These are phyloP conservation scores for Euplexia lucipara DNA, from an alignment of 2,888 invertebrate genomes.

Conservation along the genomic window DNA sequence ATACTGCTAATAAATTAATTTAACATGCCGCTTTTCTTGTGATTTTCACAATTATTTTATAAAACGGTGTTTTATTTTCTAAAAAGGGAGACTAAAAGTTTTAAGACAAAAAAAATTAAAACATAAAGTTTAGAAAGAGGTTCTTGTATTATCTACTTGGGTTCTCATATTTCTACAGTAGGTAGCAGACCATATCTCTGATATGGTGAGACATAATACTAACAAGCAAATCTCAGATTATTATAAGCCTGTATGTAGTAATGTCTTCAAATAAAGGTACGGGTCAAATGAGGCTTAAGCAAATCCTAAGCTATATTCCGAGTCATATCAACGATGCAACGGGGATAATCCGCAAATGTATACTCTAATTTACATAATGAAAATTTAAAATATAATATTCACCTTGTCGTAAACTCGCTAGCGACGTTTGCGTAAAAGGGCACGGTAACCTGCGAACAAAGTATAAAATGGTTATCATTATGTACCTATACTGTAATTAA, in stretches of 20 bases:
- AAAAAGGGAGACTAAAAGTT: conserved; percentile 8
- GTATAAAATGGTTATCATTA: conserved; percentile 48
- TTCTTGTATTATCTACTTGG: background rate
- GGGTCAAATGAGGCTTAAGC: conserved; percentile 16
- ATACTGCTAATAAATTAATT: conserved; percentile 23
- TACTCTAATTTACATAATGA: conserved; percentile 47
- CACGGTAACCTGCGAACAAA: conserved; percentile 94
- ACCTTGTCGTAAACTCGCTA: conserved; percentile 95
- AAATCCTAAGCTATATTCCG: conserved; percentile 29
- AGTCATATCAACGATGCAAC: conserved; percentile 32
- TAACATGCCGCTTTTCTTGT: conserved; percentile 5
- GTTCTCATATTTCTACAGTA: background rate
- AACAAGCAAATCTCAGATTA: conserved; percentile 14
- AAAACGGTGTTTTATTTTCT: background rate
- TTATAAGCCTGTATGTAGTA: background rate
- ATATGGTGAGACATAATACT: background rate
- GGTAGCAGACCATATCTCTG: background rate
- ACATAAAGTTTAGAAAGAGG: conserved; percentile 8
- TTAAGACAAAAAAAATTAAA: background rate
- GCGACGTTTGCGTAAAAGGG: conserved; percentile 95
- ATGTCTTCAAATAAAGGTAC: conserved; percentile 14
- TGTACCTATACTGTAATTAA: conserved; percentile 50
- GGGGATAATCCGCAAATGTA: conserved; percentile 52
- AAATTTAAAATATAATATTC: conserved; percentile 75
- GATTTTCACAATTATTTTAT: conserved; percentile 1